Evolutionary conservation across 2,113 vertebrate genomes (phyloP).

Genomic region (Pterocles burchelli): DNA sequence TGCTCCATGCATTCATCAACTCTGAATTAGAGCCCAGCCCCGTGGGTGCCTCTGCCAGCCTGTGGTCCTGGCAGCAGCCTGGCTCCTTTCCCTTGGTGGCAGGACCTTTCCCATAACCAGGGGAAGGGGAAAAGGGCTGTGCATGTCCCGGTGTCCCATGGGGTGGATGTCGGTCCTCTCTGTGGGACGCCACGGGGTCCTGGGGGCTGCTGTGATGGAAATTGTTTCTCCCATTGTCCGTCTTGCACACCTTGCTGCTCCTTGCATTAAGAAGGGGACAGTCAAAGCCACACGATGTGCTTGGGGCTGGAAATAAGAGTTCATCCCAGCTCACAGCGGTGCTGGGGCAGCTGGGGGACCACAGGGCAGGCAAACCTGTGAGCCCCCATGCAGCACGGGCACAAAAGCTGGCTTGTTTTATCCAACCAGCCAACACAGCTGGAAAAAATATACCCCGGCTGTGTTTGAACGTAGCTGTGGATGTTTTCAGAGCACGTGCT

Average conservation of each 20-base stretch:
- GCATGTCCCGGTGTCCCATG: no score
- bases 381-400: not conserved
- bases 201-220: not conserved
- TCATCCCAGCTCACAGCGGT: accelerated
- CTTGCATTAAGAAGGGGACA: not conserved
- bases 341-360: not conserved
- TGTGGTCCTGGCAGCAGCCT: not conserved
- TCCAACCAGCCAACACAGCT: not conserved
- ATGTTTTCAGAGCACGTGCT: not conserved
- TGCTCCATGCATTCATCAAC: not conserved
- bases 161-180: not conserved
- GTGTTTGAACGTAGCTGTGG: accelerated
- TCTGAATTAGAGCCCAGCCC: not conserved
- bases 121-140: no score
- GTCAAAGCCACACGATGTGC: not conserved
- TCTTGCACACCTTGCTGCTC: not conserved
- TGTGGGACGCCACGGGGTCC: not conserved
- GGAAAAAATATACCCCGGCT: not conserved
- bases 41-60: not conserved
- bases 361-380: not conserved
- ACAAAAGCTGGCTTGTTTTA: not conserved
- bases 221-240: not conserved
- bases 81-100: not conserved
- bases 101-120: not conserved
- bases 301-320: not conserved